Conservation (phyloP, 2,888 invertebrate species). For the Megalurothrips usitatus region DNA sequence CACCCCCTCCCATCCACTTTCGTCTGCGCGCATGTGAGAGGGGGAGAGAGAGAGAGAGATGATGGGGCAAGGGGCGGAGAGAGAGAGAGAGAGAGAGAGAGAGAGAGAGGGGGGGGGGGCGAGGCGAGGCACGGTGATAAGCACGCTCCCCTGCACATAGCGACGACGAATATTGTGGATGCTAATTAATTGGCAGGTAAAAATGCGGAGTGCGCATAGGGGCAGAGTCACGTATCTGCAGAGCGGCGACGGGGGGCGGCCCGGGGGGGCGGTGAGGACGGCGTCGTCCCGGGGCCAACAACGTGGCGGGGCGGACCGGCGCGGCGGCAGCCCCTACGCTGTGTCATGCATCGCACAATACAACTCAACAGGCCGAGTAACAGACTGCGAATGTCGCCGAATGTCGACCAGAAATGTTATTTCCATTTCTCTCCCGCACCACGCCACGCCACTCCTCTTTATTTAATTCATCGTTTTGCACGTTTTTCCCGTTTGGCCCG, state of each 20-base stretch:
- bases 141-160: slow-evolving; percentile 17
- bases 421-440: not conserved
- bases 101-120: too few species aligned
- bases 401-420: not conserved
- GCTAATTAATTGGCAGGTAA: slow-evolving; percentile 25
- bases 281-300: not conserved
- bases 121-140: not conserved
- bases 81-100: too few species aligned
- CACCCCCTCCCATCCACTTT: not conserved
- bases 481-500: not conserved
- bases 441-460: too few species aligned
- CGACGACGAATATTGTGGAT: slow-evolving; percentile 5
- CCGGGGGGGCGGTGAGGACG: not conserved
- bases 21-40: too few species aligned
- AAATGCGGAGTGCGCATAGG: not conserved
- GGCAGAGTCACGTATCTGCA: not conserved
- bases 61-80: too few species aligned
- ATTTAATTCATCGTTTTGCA: not conserved
- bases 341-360: slow-evolving; percentile 17
- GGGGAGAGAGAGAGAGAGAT: too few species aligned
- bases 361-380: not conserved
- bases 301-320: too few species aligned
- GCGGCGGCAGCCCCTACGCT: not conserved
- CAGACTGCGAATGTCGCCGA: not conserved
- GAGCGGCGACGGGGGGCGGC: not conserved